Base-by-base conservation (phyloP, 1,140 invertebrate species). In the Scylla paramamosain region DNA sequence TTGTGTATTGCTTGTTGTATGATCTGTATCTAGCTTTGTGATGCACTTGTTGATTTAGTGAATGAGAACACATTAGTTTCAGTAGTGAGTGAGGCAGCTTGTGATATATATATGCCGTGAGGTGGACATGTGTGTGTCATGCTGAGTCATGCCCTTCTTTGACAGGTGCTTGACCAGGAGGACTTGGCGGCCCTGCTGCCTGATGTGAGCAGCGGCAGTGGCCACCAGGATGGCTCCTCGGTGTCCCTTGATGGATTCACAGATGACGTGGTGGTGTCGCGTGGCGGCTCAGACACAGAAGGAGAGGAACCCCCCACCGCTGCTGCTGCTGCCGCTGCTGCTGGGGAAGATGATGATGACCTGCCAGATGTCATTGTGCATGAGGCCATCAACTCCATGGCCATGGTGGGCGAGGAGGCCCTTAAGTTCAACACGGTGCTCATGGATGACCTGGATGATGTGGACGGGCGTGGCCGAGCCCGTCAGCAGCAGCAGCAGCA, bases 171-270 rank as follows among this genome's bases (percentile, higher is more conserved):
- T 88, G 97, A 98, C 96, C 97, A 98, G 96, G 98, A 98, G 96
- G 98, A 98, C 96, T 96, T 98, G 45, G 97, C 98, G 7, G 98
- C 98, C 16, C 97, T 98, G 94, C 96, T 98, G 83, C 98, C 98
- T 0, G 97, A 98, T 96, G 97, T 97, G 10, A 96, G 96, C 95
- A 96, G 90, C 87, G 94, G 94, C 82, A 95, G 89, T 45, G 94
- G 94, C 28, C 94, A 95, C 83, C 94, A 95, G 32, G 94, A 95
- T 95, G 97, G 97, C 14, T 97, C 97, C 20, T 94, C 95, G 16
- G 95, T 96, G 20, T 96, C 96, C 31, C 98, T 98, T 92, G 97
- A 97, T 96, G 97, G 97, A 92, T 98, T 98, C 94, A 97, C 95
- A 6, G 98, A 95, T 93, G 97, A 97, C 91, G 96, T 96, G 39